These are phyloP conservation scores for Metalampra italica DNA, from an alignment of 2,888 invertebrate species.

Conservation along the genomic window DNA sequence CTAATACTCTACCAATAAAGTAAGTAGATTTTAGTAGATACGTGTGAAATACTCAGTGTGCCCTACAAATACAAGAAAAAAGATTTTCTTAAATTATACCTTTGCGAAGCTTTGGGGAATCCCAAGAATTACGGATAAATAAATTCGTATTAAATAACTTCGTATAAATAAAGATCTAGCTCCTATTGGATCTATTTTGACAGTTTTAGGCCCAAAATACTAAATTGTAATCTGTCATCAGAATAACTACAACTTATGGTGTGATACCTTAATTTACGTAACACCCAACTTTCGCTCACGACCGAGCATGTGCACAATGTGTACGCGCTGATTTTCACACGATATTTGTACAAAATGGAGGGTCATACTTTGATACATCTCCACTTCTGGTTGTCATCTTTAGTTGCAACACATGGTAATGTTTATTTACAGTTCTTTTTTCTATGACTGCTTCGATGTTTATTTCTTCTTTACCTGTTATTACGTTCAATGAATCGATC, in stretches of 20 bases:
- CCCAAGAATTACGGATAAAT: too few species aligned
- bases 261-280: conserved; percentile 38
- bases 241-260: neutral
- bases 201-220: neutral
- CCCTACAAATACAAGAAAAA: neutral
- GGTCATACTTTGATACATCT: conserved; percentile 16
- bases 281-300: conserved; percentile 59
- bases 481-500: too few species aligned
- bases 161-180: too few species aligned
- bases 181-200: too few species aligned
- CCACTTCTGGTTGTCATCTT: conserved; percentile 13
- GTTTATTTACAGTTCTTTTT: too few species aligned
- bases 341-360: conserved; percentile 28
- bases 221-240: neutral
- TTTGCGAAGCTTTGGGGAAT: too few species aligned
- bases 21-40: too few species aligned
- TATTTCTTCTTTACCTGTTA: too few species aligned
- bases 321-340: conserved; percentile 56
- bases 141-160: too few species aligned
- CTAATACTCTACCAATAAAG: too few species aligned
- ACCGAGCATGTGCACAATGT: conserved; percentile 49
- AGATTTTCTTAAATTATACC: too few species aligned
- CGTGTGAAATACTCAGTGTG: neutral
- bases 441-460: too few species aligned
- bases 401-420: conserved; percentile 2